Base-by-base conservation (phyloP, 2,888 invertebrate genomes). In the Synergus laeviventris region DNA sequence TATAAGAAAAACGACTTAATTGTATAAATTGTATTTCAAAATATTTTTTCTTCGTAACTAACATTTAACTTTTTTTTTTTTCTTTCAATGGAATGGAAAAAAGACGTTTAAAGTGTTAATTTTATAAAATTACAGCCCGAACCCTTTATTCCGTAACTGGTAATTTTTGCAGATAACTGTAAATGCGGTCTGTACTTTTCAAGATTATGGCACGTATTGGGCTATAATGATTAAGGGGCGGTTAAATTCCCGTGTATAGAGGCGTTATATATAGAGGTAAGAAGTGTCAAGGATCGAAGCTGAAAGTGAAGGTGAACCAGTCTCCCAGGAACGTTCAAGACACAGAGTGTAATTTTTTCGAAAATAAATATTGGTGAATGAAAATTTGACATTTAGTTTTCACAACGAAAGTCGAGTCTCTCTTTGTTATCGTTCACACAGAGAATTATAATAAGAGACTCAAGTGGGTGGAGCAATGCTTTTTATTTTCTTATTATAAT, bases 261-360 rank as follows among this genome's bases (percentile, higher is more conserved):
- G 70, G 70, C 70, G 49, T 70, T 70, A 49, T 49, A 24, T 42
- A 9, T 14, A 14, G 49, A 36, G n/a, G 70, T 31, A 70, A 36
- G 70, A 70, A 70, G 70, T 70, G 70, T 70, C 70, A 70, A 70
- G 70, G 70, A 70, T 45, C 49, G n/a, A 54, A 70, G 49, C 70
- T 54, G 70, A 36, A 49, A 70, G 70, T 70, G 70, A 70, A 70
- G 45, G 70, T 70, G 66, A 66, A 66, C 66, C 24, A 45, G 66
- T 66, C 66, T 66, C 66, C 9, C 24, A 3, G 21, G 14, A 64
- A 66, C 42, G 24, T 66, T 66, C 24, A 24, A 42, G 16, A 24
- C 14, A 66, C 66, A 66, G 16, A 66, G 16, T 66, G 45, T 14
- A 42, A 45, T 14, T 42, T 66, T 66, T 66, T 38, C 45, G 18